Evolutionary conservation across 2,888 invertebrate genomes (phyloP).

Genomic region (Salpingus planirostris): DNA sequence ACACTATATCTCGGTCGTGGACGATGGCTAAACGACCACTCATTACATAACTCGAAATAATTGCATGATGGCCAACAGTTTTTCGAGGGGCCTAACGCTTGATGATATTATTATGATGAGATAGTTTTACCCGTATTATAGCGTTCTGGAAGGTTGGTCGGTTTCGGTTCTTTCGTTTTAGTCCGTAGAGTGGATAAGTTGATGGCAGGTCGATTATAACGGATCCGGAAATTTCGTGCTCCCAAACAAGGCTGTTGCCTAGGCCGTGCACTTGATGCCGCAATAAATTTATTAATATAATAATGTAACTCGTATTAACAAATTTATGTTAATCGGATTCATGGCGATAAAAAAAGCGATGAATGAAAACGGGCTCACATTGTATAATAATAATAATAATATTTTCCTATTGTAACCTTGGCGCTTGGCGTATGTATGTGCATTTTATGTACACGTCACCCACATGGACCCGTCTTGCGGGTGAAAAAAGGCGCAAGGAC

Average conservation of each 20-base stretch:
- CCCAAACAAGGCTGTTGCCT: constrained; percentile 8
- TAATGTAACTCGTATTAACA: constrained; percentile 12
- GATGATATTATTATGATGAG: too few species aligned
- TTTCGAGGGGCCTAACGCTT: too few species aligned
- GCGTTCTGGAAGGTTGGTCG: too few species aligned
- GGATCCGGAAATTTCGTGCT: constrained; percentile 3
- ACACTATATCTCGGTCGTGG: constrained; percentile 1
- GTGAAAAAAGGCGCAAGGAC: constrained; percentile 25
- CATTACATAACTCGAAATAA: neutral
- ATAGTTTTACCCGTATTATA: too few species aligned
- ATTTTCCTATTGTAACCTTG: constrained; percentile 14
- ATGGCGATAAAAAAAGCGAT: constrained; percentile 9
- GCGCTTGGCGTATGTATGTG: too few species aligned
- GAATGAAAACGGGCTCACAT: too few species aligned
- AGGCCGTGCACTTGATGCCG: constrained; percentile 11
- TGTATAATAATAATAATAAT: constrained; percentile 10
- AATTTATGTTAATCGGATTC: constrained; percentile 15
- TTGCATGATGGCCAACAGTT: too few species aligned
- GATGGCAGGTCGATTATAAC: too few species aligned
- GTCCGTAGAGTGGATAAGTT: too few species aligned
- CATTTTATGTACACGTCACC: constrained; percentile 10
- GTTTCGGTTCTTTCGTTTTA: too few species aligned
- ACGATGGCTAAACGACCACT: neutral
- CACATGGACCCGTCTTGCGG: constrained; percentile 11
- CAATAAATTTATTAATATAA: constrained; percentile 11